Evolutionary conservation across 2,888 invertebrate species (phyloP).

Genomic region (Drosophila anomalata): DNA sequence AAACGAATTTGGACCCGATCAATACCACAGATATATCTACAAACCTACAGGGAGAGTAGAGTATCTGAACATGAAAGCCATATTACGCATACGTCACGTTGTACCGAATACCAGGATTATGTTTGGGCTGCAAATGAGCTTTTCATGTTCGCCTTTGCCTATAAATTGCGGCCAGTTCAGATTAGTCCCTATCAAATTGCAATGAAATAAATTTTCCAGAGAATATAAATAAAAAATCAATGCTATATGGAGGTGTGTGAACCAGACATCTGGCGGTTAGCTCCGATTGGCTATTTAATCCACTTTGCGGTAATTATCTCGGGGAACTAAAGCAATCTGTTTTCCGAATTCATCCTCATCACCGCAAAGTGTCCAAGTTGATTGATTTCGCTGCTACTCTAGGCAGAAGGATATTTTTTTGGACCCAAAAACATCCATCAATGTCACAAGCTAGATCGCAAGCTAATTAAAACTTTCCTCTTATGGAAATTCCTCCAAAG

Average conservation of each 20-base stretch:
- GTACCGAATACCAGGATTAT: background rate
- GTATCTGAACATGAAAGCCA: constrained; percentile 1
- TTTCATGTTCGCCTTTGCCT: constrained; percentile 15
- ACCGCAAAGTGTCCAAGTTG: constrained; percentile 28
- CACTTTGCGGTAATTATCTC: constrained; percentile 38
- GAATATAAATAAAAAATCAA: constrained; percentile 22
- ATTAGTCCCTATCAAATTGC: constrained; percentile 22
- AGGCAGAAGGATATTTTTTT: constrained; percentile 4
- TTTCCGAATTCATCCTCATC: constrained; percentile 7
- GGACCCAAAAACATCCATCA: constrained; percentile 31
- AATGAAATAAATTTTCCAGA: constrained; percentile 18
- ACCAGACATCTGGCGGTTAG: constrained; percentile 20
- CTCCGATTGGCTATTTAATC: constrained; percentile 33
- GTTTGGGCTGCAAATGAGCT: constrained; percentile 8
- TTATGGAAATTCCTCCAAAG: background rate
- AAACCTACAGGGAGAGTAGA: background rate
- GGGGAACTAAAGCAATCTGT: constrained; percentile 26
- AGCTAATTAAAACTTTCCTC: constrained; percentile 14
- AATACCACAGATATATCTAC: constrained; percentile 8
- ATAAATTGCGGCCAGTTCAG: constrained; percentile 2
- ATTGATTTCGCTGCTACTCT: constrained; percentile 25
- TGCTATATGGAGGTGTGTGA: background rate
- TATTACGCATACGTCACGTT: constrained; percentile 33
- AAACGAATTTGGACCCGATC: constrained; percentile 20
- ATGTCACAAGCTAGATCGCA: constrained; percentile 13